Evolutionary conservation across 2,888 invertebrate species (phyloP), one percentile per base, ranked within the genome.

Genomic region (Zygogramma bicolorata): DNA sequence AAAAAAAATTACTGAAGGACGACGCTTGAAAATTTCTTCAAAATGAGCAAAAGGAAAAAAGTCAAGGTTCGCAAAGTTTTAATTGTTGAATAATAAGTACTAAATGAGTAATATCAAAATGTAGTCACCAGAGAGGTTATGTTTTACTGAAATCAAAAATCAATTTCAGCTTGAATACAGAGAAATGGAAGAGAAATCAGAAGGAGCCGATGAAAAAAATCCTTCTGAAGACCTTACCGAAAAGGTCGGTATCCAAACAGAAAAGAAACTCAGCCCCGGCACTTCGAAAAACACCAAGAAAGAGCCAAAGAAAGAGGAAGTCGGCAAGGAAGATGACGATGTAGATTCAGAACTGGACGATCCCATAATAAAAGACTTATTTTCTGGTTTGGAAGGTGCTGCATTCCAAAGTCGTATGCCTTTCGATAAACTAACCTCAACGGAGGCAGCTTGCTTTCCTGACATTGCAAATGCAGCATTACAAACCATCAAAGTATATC

Each of bases 371-470:
- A 88, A 84, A 76, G 85, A 85, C 71, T 75, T 87, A 65, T 87
- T 88, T 80, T 86, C 85, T 0, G 84, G 95, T 31, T 89, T 97
- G 76, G 97, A 98, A 88, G 97, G 97, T 42, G 96, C 97, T 58
- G 96, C 97, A 0, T 97, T 97, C 86, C 96, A 98, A 86, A 97
- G 97, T 78, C 92, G 98, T 46, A 89, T 99, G 84, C 97, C 98
- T 0, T 95, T 94, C 86, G 97, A 97, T 85, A 97, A 97, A 87
- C 92, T 98, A 92, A 97, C 97, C 6, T 94, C 97, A 0, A 92
- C 95, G 38, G 98, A 99, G 89, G 96, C 96, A 0, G 95, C 95
- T 62, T 95, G 95, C 84, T 98, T 99, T 86, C 94, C 96, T 2
- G 98, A 98, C 84, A 92, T 98, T 22, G 93, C 95, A 65, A 93